Percentiles rank a stretch among this genome's conserved stretches.
phyloP scores from a whole-genome alignment of 2,113 vertebrate genomes.

The Chinchilla lanigera region DNA sequence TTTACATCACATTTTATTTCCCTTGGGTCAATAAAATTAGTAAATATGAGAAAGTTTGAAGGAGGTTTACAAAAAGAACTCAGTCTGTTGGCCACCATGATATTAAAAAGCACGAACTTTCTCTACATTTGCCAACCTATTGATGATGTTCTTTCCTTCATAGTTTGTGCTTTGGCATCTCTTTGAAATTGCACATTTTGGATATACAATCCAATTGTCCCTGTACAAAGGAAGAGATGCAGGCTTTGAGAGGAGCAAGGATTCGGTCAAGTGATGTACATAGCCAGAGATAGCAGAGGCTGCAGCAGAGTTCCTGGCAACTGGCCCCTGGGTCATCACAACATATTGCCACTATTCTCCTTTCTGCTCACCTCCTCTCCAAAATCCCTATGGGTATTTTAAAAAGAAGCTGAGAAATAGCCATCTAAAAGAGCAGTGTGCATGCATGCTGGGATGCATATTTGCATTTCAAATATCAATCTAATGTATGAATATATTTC shows the following conservation, averaged over 20 bases:
- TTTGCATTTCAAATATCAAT: slow-evolving; percentile 68
- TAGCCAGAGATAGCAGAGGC: not conserved
- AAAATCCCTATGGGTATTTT: not conserved
- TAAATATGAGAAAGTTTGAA: not conserved
- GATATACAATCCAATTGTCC: not conserved
- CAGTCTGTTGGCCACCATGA: not conserved
- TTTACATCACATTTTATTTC: not conserved
- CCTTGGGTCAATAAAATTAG: not conserved
- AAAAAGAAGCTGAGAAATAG: not conserved
- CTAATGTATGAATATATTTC: slow-evolving; percentile 27
- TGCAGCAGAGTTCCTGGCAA: not conserved
- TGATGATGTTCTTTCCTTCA: not conserved
- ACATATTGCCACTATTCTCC: not conserved
- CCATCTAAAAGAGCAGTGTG: slow-evolving; percentile 8
- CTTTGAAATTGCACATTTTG: not conserved
- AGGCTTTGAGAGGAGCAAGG: not conserved
- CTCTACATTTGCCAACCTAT: not conserved
- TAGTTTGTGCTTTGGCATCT: not conserved
- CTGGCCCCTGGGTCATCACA: not conserved
- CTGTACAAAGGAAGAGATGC: not conserved
- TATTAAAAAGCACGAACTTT: not conserved
- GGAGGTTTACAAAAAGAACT: not conserved
- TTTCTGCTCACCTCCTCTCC: not conserved
- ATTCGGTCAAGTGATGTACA: not conserved
- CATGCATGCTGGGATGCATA: not conserved